These are phyloP conservation scores for Cossypha niveicapilla DNA, from an alignment of 2,797 vertebrate genomes.

Conservation along the genomic window DNA sequence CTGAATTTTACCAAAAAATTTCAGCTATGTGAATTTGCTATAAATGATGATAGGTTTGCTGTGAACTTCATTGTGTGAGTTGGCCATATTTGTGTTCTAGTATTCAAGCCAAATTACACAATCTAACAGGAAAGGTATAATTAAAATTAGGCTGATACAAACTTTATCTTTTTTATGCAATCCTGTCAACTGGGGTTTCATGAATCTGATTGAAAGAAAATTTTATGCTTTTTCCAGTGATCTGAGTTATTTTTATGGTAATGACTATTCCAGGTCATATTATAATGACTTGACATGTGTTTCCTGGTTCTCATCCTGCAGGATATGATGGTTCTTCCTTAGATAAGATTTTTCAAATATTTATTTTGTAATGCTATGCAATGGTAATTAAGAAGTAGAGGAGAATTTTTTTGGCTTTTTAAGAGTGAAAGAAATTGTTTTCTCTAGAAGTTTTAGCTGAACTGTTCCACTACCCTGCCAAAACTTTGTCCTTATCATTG, in stretches of 20 bases:
- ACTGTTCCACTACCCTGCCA: not conserved
- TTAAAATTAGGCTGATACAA: not conserved
- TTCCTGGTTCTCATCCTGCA: not conserved
- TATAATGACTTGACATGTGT: not conserved
- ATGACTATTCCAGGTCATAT: not conserved
- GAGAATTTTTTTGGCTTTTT: not conserved
- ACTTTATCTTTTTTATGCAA: not conserved
- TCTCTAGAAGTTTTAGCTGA: not conserved
- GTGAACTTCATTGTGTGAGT: not conserved
- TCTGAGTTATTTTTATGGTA: not conserved
- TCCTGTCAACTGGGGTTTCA: not conserved
- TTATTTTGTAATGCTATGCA: not conserved
- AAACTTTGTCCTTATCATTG: not conserved
- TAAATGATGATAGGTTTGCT: not conserved
- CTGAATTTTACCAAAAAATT: not conserved
- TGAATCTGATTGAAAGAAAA: not conserved
- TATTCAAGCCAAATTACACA: not conserved
- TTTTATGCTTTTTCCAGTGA: not conserved
- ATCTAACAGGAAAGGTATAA: not conserved
- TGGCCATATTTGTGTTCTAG: not conserved
- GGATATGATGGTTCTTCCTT: not conserved
- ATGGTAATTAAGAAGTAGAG: not conserved
- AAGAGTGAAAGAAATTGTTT: not conserved
- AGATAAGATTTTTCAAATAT: constrained; percentile 11
- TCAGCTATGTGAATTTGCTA: not conserved